Evolutionary conservation across 2,113 vertebrate species (phyloP).

Genomic region (Cyanistes caeruleus): DNA sequence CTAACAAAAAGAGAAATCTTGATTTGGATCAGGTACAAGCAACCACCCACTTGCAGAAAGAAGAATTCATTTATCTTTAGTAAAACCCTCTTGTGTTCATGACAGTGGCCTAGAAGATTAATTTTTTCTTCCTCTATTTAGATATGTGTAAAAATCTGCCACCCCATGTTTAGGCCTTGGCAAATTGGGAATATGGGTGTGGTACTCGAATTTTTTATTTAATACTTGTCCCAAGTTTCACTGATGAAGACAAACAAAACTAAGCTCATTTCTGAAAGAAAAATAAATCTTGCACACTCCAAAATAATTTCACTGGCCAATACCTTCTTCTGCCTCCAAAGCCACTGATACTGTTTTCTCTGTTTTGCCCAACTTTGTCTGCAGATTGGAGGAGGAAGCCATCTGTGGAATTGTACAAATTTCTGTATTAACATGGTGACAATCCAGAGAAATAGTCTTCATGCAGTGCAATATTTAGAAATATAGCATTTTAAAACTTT

Average conservation of each 20-base stretch:
- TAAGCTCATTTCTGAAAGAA: conserved; percentile 33
- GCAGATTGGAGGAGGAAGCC: neutral
- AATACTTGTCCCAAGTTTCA: neutral
- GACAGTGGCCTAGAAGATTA: neutral
- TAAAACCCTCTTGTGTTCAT: neutral
- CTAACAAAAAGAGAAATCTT: neutral
- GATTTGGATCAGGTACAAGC: neutral
- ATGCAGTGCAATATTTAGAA: neutral
- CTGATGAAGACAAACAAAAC: conserved; percentile 11
- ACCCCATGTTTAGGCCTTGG: neutral
- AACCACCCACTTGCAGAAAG: neutral
- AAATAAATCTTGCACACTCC: neutral
- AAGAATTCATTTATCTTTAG: neutral
- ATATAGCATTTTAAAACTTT: neutral
- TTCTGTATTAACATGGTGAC: neutral
- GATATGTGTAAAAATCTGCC: neutral
- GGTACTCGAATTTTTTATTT: neutral
- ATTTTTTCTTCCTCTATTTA: neutral
- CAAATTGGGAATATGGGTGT: neutral
- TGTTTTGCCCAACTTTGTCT: conserved; percentile 18
- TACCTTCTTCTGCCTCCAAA: neutral
- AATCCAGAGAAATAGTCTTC: neutral
- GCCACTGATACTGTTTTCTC: conserved; percentile 28
- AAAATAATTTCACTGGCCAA: conserved; percentile 6
- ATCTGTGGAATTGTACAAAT: neutral